phyloP scores from a whole-genome alignment of 2,113 vertebrate species.

The Cynoglossus semilaevis region DNA sequence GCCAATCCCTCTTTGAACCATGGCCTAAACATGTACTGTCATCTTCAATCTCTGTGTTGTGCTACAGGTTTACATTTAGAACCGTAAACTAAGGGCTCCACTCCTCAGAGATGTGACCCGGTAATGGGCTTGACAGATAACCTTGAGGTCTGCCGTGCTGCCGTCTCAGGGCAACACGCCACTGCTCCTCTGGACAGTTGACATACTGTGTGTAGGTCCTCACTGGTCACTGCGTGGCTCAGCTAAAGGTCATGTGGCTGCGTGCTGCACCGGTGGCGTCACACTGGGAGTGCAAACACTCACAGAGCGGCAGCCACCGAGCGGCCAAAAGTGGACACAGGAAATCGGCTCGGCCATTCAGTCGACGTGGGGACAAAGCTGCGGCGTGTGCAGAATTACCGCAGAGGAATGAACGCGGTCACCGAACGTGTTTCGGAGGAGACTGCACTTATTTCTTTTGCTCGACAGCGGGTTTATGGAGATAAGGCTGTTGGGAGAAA shows the following conservation, averaged over 20 bases:
- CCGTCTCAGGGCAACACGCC: constrained; percentile 32
- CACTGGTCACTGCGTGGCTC: constrained; percentile 17
- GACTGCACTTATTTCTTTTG: constrained; percentile 21
- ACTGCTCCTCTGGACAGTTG: constrained; percentile 37
- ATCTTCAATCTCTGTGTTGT: neutral
- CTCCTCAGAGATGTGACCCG: constrained; percentile 34
- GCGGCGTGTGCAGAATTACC: constrained; percentile 30
- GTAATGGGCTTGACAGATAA: constrained; percentile 29
- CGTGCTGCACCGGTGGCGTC: constrained; percentile 21
- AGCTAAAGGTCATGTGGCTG: constrained; percentile 53
- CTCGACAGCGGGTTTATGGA: constrained; percentile 43
- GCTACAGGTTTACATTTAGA: constrained; percentile 18
- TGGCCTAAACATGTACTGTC: constrained; percentile 20
- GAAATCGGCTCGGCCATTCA: constrained; percentile 29
- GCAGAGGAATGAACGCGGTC: constrained; percentile 29
- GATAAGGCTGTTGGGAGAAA: constrained; percentile 54
- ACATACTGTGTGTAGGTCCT: constrained; percentile 33
- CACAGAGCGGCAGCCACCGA: constrained; percentile 12
- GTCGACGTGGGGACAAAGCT: constrained; percentile 17
- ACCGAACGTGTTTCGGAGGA: constrained; percentile 36
- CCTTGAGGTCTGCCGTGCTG: constrained; percentile 35
- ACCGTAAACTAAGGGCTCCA: neutral
- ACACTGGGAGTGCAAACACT: constrained; percentile 28
- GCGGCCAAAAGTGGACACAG: constrained; percentile 18
- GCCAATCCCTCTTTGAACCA: neutral